phyloP scores from a whole-genome alignment of 2,113 vertebrate genomes.

The Electrona antarctica region DNA sequence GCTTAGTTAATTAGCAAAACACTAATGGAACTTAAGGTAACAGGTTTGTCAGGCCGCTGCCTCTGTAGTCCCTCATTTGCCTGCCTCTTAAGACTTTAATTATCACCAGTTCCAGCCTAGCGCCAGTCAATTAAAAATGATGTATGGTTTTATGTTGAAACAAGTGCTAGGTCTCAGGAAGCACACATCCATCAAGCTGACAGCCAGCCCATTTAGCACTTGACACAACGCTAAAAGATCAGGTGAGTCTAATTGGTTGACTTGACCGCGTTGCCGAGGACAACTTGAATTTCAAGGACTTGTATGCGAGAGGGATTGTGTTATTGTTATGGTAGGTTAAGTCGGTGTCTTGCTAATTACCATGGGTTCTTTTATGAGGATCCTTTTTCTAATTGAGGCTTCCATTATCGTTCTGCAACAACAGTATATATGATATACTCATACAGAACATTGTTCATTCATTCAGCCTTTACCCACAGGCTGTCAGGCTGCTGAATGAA shows the following conservation, averaged over 20 bases:
- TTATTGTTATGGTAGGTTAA: constrained; percentile 20
- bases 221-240: constrained; percentile 59
- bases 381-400: background rate
- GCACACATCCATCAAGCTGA: constrained; percentile 77
- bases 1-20: constrained; percentile 69
- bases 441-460: too few relatives aligned
- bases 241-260: constrained; percentile 61
- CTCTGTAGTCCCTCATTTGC: constrained; percentile 71
- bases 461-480: too few relatives aligned
- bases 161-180: constrained; percentile 64
- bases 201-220: constrained; percentile 75
- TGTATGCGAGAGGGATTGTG: constrained; percentile 55
- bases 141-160: constrained; percentile 80
- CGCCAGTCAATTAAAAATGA: constrained; percentile 87
- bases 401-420: background rate
- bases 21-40: constrained; percentile 68
- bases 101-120: constrained; percentile 71
- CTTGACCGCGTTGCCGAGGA: constrained; percentile 28
- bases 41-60: constrained; percentile 59
- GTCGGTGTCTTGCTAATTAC: background rate
- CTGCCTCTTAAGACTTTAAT: constrained; percentile 73
- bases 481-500: too few relatives aligned
- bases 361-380: background rate
- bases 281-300: constrained; percentile 47
- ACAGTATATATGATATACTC: too few relatives aligned